phyloP scores from a whole-genome alignment of 2,113 vertebrate genomes.

The Neolamprologus brichardi region DNA sequence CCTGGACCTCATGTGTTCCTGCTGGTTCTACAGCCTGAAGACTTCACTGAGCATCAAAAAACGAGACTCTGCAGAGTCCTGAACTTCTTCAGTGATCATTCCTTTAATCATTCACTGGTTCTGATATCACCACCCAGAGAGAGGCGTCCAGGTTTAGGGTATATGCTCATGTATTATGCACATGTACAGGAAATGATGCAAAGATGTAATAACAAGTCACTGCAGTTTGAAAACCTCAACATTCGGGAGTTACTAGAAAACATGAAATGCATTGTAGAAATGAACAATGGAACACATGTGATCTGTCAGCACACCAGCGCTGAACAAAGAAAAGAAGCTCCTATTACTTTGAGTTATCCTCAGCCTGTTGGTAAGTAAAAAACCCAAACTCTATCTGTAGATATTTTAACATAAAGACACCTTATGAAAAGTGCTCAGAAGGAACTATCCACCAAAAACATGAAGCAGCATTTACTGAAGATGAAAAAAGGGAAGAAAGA shows the following conservation, averaged over 20 bases:
- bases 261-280: rapidly evolving
- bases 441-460: too few relatives aligned
- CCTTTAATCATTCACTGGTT: too few relatives aligned
- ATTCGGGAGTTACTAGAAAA: rapidly evolving
- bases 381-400: too few relatives aligned
- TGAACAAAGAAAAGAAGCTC: rapidly evolving
- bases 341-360: too few relatives aligned
- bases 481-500: too few relatives aligned
- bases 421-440: too few relatives aligned
- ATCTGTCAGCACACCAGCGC: rapidly evolving
- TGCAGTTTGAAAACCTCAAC: rapidly evolving
- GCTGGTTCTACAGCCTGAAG: rapidly evolving
- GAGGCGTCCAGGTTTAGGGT: rapidly evolving
- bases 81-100: too few relatives aligned
- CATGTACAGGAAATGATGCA: rapidly evolving
- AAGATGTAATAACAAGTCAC: rapidly evolving
- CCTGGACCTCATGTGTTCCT: neutral
- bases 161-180: rapidly evolving
- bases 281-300: rapidly evolving
- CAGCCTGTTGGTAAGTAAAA: too few relatives aligned
- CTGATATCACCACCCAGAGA: too few relatives aligned
- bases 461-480: too few relatives aligned
- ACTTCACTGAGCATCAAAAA: rapidly evolving
- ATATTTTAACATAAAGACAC: too few relatives aligned
- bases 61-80: rapidly evolving